These are phyloP conservation scores for Phengaris alcon DNA, from an alignment of 2,888 invertebrate genomes.

Conservation along the genomic window DNA sequence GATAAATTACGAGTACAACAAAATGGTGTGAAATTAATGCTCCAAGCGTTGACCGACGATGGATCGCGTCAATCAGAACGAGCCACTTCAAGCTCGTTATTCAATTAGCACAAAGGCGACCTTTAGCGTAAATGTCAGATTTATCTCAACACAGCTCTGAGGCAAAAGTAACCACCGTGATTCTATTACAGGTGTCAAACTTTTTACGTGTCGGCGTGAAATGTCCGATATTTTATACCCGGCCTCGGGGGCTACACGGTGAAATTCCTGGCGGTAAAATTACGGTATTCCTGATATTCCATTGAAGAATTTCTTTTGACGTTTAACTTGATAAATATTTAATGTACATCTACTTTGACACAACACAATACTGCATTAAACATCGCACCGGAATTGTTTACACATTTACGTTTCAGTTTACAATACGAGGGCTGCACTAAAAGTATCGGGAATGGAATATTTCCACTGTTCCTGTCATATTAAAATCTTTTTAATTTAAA, in stretches of 20 bases:
- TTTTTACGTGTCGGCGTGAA: background rate
- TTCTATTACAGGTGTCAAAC: slow-evolving; percentile 12
- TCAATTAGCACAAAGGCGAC: slow-evolving; percentile 39
- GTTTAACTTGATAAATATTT: background rate
- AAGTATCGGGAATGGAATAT: too few relatives aligned
- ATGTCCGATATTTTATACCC: slow-evolving; percentile 5
- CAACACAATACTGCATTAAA: too few relatives aligned
- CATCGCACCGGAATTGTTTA: too few relatives aligned
- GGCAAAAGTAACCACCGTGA: background rate
- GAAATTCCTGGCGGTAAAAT: background rate
- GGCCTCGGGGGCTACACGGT: background rate
- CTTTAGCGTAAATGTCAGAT: slow-evolving; percentile 41
- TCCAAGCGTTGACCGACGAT: background rate
- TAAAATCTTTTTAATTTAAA: too few relatives aligned
- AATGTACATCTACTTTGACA: background rate
- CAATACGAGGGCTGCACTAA: too few relatives aligned
- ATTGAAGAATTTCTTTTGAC: background rate
- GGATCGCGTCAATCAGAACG: slow-evolving; percentile 23
- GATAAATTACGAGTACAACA: background rate
- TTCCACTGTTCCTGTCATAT: too few relatives aligned
- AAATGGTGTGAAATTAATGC: too few relatives aligned
- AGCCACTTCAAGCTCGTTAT: slow-evolving; percentile 26
- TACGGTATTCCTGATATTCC: background rate
- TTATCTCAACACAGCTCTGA: slow-evolving; percentile 29
- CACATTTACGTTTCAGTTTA: too few relatives aligned